These are phyloP conservation scores for Tetropium fuscum DNA, from an alignment of 2,888 invertebrate species.

Conservation along the genomic window DNA sequence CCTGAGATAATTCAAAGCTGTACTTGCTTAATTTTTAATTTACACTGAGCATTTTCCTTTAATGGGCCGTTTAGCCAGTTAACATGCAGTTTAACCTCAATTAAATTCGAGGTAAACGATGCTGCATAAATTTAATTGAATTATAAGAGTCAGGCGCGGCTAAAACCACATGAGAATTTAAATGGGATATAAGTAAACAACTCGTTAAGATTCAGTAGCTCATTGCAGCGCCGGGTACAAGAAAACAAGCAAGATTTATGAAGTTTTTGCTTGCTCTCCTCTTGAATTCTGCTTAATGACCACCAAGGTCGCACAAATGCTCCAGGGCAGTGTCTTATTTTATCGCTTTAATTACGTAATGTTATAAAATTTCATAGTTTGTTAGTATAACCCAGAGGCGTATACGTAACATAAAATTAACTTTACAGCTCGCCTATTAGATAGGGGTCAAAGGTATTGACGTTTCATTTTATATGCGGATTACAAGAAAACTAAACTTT, in stretches of 20 bases:
- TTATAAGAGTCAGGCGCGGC: constrained; percentile 9
- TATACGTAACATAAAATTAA: too few species aligned
- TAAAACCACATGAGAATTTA: constrained; percentile 6
- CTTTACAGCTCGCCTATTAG: too few species aligned
- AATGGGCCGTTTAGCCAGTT: constrained; percentile 19
- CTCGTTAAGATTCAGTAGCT: neutral
- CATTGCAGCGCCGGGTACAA: neutral
- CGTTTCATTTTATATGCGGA: too few species aligned
- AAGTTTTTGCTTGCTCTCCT: neutral
- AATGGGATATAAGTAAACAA: neutral
- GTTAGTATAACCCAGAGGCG: too few species aligned
- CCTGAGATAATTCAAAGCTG: neutral
- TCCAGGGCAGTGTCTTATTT: too few species aligned
- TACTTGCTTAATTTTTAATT: constrained; percentile 10
- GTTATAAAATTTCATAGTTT: too few species aligned
- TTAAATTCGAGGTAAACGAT: constrained; percentile 10
- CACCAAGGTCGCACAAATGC: too few species aligned
- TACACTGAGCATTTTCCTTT: constrained; percentile 17
- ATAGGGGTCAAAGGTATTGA: too few species aligned
- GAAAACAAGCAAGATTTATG: neutral
- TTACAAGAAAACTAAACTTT: too few species aligned
- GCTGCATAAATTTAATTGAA: constrained; percentile 26
- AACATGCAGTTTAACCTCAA: constrained; percentile 27
- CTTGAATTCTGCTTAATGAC: neutral
- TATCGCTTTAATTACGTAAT: too few species aligned